Evolutionary conservation across 2,888 invertebrate species (phyloP).

Genomic region (Parelbella ahira): DNA sequence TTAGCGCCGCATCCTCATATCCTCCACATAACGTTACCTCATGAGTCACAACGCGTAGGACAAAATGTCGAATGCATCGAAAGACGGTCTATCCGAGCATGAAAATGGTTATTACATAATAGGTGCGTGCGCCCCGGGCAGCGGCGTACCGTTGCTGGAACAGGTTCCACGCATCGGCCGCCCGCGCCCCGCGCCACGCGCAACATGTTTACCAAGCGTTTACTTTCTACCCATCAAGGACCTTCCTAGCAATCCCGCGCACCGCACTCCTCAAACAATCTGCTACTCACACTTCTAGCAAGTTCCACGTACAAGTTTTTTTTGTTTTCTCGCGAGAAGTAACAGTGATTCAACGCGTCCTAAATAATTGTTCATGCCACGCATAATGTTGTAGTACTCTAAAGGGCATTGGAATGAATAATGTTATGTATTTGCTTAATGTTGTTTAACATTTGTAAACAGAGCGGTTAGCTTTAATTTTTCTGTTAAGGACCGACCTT

Average conservation of each 20-base stretch:
- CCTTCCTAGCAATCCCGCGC: constrained; percentile 50
- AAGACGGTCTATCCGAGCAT: constrained; percentile 43
- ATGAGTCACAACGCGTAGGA: constrained; percentile 4
- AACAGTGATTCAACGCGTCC: too few relatives aligned
- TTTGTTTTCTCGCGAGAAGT: too few relatives aligned
- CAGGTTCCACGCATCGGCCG: constrained; percentile 62
- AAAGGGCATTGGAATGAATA: too few relatives aligned
- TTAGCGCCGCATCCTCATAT: too few relatives aligned
- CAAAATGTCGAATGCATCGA: constrained; percentile 28
- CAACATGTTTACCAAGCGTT: constrained; percentile 59
- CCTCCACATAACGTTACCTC: not conserved
- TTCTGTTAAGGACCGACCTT: too few relatives aligned
- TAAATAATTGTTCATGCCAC: too few relatives aligned
- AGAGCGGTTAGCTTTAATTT: too few relatives aligned
- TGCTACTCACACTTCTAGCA: constrained; percentile 1
- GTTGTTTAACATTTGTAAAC: too few relatives aligned
- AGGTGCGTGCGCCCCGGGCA: constrained; percentile 63
- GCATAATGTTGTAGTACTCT: too few relatives aligned
- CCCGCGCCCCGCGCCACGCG: constrained; percentile 42
- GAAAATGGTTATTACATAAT: constrained; percentile 76
- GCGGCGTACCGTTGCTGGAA: constrained; percentile 71
- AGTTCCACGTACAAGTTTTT: not conserved
- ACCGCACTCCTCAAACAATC: constrained; percentile 29
- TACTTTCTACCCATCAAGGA: constrained; percentile 78
- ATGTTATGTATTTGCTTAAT: too few relatives aligned